These are phyloP conservation scores for Ruditapes philippinarum DNA, from an alignment of 1,140 invertebrate species.

Conservation along the genomic window DNA sequence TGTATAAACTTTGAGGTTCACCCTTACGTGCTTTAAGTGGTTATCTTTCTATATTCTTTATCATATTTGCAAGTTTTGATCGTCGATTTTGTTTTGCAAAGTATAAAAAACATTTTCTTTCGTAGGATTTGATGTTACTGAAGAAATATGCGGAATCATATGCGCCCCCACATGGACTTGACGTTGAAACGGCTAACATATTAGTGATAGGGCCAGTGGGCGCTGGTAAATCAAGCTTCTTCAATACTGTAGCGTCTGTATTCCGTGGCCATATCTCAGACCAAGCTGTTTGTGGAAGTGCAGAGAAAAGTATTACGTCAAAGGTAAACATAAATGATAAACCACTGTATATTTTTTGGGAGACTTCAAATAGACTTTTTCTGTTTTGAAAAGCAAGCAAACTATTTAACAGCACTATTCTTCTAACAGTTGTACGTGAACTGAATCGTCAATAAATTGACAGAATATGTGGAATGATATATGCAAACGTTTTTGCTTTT, in stretches of 20 bases:
- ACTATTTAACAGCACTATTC: too few relatives aligned
- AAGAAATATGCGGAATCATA: background rate
- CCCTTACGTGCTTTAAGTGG: too few relatives aligned
- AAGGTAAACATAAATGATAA: slow-evolving; percentile 59
- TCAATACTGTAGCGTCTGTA: slow-evolving; percentile 65
- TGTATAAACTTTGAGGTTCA: too few relatives aligned
- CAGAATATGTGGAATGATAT: too few relatives aligned
- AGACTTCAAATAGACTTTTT: too few relatives aligned
- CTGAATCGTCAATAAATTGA: too few relatives aligned
- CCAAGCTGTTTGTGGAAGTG: slow-evolving; percentile 56
- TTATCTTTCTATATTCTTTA: too few relatives aligned
- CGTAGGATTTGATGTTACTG: slow-evolving; percentile 20
- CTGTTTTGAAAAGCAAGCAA: too few relatives aligned
- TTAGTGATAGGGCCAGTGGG: slow-evolving; percentile 66
- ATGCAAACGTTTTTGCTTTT: too few relatives aligned
- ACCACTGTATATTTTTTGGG: background rate
- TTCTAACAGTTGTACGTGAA: too few relatives aligned
- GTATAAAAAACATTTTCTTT: background rate
- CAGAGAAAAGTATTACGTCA: slow-evolving; percentile 64
- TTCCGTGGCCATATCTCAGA: slow-evolving; percentile 62
- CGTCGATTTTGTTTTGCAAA: background rate
- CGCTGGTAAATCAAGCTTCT: slow-evolving; percentile 68
- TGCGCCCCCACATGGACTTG: background rate
- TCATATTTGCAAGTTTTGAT: background rate
- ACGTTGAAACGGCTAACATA: slow-evolving; percentile 18